Conservation (phyloP, 2,797 vertebrate genomes). For the Coregonus ussuriensis region DNA sequence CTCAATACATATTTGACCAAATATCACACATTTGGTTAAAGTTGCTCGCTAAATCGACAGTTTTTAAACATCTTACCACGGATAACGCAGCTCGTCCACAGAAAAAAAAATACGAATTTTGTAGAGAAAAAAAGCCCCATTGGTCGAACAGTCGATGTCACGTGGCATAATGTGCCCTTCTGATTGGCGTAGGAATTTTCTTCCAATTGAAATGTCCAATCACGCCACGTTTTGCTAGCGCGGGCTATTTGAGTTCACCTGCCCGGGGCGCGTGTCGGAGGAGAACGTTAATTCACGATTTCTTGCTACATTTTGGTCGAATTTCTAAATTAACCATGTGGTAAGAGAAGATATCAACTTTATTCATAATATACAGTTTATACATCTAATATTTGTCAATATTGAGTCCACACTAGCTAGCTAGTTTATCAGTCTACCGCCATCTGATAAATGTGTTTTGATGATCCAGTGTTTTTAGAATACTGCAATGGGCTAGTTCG, state of each 20-base stretch:
- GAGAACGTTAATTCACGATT: neutral
- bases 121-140: slow-evolving; percentile 45
- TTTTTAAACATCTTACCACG: slow-evolving; percentile 51
- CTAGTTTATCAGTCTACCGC: neutral
- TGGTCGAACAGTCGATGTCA: slow-evolving; percentile 42
- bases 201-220: slow-evolving; percentile 58
- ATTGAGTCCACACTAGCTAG: neutral
- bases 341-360: slow-evolving; percentile 2
- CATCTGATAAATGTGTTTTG: neutral
- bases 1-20: rapidly evolving
- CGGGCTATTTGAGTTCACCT: slow-evolving; percentile 77
- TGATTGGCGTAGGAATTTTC: slow-evolving; percentile 54
- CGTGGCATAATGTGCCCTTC: neutral
- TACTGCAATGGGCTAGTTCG: neutral
- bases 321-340: neutral
- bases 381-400: neutral
- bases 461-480: neutral
- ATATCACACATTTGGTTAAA: neutral
- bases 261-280: slow-evolving; percentile 20
- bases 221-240: slow-evolving; percentile 47
- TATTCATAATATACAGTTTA: neutral
- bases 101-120: slow-evolving; percentile 68
- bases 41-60: slow-evolving; percentile 11
- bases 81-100: slow-evolving; percentile 25
- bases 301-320: neutral